Evolutionary conservation across 2,113 vertebrate species (phyloP).

Genomic region (Ciconia maguari): DNA sequence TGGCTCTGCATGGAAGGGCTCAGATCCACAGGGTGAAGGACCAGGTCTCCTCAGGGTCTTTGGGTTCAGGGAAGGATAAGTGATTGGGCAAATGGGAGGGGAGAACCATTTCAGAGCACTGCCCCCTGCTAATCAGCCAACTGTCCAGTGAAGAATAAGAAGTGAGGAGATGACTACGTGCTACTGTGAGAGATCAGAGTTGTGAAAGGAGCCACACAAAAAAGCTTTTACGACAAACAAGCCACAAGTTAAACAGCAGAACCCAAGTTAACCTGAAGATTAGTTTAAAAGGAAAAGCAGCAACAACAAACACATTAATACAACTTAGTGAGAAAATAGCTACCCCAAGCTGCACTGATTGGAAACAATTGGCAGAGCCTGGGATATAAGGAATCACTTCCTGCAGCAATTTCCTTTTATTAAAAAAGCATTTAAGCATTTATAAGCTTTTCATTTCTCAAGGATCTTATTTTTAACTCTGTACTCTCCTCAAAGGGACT

Average conservation of each 20-base stretch:
- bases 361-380: conserved; percentile 52
- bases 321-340: conserved; percentile 38
- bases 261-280: background rate
- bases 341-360: conserved; percentile 17
- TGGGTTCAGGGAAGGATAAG: background rate
- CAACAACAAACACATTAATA: conserved; percentile 49
- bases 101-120: background rate
- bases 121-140: background rate
- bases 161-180: background rate
- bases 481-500: background rate
- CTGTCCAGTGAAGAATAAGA: background rate
- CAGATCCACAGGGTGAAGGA: background rate
- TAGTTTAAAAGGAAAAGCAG: conserved; percentile 11
- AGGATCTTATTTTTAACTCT: conserved; percentile 43
- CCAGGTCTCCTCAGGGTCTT: background rate
- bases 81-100: background rate
- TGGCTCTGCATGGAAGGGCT: background rate
- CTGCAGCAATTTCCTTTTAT: conserved; percentile 57
- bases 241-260: background rate
- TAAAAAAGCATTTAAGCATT: conserved; percentile 52
- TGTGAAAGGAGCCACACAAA: background rate
- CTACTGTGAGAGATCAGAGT: background rate
- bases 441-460: conserved; percentile 24
- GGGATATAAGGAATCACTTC: conserved; percentile 50
- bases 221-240: background rate